Evolutionary conservation across 2,888 invertebrate species (phyloP).

Genomic region (Sminthurinus aureus): DNA sequence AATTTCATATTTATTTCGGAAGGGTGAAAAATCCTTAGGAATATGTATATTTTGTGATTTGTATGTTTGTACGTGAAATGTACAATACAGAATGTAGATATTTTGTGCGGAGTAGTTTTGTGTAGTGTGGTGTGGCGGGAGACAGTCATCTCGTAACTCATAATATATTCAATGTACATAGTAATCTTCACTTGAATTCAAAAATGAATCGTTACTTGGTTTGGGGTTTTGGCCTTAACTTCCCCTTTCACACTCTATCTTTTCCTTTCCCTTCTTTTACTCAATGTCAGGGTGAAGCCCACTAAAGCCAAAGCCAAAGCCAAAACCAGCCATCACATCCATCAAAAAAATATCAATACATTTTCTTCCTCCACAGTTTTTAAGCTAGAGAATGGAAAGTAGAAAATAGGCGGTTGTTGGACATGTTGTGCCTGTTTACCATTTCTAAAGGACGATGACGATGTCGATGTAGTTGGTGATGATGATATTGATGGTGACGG

Average conservation of each 20-base stretch:
- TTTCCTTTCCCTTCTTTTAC: background rate
- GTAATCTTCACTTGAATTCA: conserved; percentile 33
- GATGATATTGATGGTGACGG: background rate
- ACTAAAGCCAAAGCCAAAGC: background rate
- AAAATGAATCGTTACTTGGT: conserved; percentile 12
- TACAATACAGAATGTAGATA: background rate
- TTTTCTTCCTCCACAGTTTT: background rate
- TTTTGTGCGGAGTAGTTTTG: background rate
- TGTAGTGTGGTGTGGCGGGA: background rate
- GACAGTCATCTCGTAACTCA: background rate
- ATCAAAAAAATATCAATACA: conserved; percentile 41
- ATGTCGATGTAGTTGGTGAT: no score
- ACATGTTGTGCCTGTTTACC: no score
- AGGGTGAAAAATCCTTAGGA: background rate
- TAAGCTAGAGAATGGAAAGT: background rate
- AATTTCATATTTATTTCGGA: background rate
- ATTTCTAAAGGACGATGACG: no score
- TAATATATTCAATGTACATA: conserved; percentile 5
- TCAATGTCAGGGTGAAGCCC: background rate
- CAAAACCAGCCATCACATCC: conserved; percentile 12
- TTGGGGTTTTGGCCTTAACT: background rate
- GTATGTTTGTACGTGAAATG: background rate
- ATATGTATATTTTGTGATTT: background rate
- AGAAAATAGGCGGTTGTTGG: no score
- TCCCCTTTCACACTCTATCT: conserved; percentile 15